Conservation (phyloP, 2,888 invertebrate species). For the Nesidiocoris tenuis region DNA sequence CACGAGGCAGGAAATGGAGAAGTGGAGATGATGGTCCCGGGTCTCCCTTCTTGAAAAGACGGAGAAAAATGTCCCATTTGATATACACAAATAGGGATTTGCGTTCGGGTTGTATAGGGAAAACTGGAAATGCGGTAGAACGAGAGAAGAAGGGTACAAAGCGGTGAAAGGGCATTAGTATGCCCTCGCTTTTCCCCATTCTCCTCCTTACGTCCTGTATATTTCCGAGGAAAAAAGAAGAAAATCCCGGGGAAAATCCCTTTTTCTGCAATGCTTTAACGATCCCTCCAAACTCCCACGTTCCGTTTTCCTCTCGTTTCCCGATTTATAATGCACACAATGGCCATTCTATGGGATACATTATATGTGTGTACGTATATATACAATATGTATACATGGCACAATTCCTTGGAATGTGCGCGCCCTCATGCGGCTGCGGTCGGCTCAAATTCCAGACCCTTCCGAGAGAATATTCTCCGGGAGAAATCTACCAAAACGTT, state of each 20-base stretch:
- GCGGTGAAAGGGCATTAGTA: conserved; percentile 48
- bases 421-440: too few species aligned
- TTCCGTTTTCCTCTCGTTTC: conserved; percentile 12
- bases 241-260: conserved; percentile 39
- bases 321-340: conserved; percentile 40
- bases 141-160: conserved; percentile 46
- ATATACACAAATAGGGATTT: conserved; percentile 50
- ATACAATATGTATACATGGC: too few species aligned
- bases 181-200: conserved; percentile 15
- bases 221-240: conserved; percentile 34
- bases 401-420: too few species aligned
- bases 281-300: conserved; percentile 12
- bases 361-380: neutral
- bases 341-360: conserved; percentile 30
- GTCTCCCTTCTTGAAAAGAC: conserved; percentile 34
- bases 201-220: conserved; percentile 15
- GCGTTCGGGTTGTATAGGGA: conserved; percentile 33
- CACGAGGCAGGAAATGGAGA: neutral
- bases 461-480: too few species aligned
- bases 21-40: neutral
- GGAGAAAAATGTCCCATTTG: conserved; percentile 49
- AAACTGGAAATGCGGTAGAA: neutral
- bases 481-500: too few species aligned
- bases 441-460: too few species aligned
- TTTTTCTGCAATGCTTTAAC: conserved; percentile 29